These are phyloP conservation scores for Clarias gariepinus DNA, from an alignment of 2,113 vertebrate genomes.

Conservation along the genomic window DNA sequence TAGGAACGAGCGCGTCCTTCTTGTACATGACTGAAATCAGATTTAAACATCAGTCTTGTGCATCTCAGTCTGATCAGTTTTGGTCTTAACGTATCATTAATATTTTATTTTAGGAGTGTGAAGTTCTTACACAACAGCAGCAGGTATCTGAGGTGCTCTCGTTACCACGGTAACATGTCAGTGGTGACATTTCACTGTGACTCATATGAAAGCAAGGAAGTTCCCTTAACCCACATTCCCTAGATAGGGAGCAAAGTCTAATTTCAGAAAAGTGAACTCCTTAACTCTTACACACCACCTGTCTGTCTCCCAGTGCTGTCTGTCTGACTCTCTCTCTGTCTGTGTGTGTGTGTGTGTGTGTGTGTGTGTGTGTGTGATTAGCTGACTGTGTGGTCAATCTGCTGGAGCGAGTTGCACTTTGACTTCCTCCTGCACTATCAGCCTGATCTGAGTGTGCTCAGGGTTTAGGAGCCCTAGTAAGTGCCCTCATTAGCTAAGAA, in stretches of 20 bases:
- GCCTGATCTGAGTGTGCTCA: conserved; percentile 24
- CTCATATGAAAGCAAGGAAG: too few relatives aligned
- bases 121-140: too few relatives aligned
- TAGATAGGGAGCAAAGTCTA: background rate
- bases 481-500: conserved; percentile 73
- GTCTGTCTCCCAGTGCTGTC: background rate
- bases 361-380: background rate
- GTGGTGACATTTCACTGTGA: too few relatives aligned
- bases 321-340: background rate
- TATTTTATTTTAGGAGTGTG: too few relatives aligned
- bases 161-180: too few relatives aligned
- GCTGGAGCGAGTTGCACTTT: conserved; percentile 24
- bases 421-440: conserved; percentile 26
- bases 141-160: too few relatives aligned
- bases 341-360: background rate
- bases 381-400: background rate
- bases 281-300: background rate
- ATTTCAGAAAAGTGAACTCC: background rate
- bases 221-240: too few relatives aligned
- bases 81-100: too few relatives aligned
- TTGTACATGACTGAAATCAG: too few relatives aligned
- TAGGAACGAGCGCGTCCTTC: too few relatives aligned
- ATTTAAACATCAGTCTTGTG: too few relatives aligned
- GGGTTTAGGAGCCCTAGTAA: conserved; percentile 36
- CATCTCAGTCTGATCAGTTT: too few relatives aligned